Conservation (phyloP, 2,888 invertebrate genomes). For the Rhynchonema sp. region DNA sequence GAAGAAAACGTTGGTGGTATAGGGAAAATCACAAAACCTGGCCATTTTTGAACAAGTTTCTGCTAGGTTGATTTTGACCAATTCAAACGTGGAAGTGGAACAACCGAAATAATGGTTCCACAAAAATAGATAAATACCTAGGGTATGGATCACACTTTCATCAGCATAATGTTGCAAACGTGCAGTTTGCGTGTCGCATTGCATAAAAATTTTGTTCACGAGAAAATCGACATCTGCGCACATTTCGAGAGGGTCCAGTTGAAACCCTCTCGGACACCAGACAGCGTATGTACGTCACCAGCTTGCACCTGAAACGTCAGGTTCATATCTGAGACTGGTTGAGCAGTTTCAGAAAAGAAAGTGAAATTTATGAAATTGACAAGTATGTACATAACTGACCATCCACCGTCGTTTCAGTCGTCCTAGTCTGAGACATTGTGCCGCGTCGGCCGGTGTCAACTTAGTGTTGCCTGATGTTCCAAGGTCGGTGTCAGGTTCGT, state of each 20-base stretch:
- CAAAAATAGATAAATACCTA: too few species aligned
- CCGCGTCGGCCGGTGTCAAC: slow-evolving; percentile 3
- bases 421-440: slow-evolving; percentile 1
- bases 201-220: background rate
- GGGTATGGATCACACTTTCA: too few species aligned
- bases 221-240: background rate
- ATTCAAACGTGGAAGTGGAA: too few species aligned
- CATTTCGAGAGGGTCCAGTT: background rate
- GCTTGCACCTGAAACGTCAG: slow-evolving; percentile 1
- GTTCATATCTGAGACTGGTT: too few species aligned
- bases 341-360: background rate
- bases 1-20: too few species aligned
- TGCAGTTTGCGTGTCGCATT: too few species aligned
- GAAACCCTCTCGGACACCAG: slow-evolving; percentile 5
- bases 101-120: too few species aligned
- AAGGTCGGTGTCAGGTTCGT: background rate
- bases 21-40: too few species aligned
- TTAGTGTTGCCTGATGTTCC: background rate
- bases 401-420: slow-evolving; percentile 4
- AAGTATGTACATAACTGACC: background rate
- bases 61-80: too few species aligned
- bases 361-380: background rate
- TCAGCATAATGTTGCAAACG: too few species aligned
- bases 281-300: slow-evolving; percentile 1
- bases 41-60: too few species aligned